Evolutionary conservation across 2,113 vertebrate species (phyloP).

Genomic region (Nesogale talazaci): DNA sequence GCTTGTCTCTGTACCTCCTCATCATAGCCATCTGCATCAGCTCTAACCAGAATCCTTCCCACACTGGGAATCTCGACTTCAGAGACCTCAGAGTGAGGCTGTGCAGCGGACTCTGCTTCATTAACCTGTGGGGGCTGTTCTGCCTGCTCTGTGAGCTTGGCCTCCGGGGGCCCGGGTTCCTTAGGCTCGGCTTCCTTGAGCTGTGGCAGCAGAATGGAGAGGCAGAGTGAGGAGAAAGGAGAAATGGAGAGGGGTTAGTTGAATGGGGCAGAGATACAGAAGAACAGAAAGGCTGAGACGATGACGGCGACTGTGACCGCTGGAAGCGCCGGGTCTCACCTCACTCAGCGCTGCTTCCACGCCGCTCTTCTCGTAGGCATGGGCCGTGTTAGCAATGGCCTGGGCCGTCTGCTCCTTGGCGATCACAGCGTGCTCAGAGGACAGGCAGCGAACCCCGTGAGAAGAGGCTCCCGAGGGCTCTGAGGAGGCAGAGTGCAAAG

Average conservation of each 20-base stretch:
- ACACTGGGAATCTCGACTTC: constrained; percentile 98
- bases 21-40: constrained; percentile 96
- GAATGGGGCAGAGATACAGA: constrained; percentile 34
- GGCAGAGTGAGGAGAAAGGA: constrained; percentile 64
- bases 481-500: constrained; percentile 32
- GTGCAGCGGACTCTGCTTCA: constrained; percentile 80
- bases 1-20: constrained; percentile 92
- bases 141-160: constrained; percentile 79
- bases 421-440: constrained; percentile 85
- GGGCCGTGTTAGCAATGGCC: constrained; percentile 85
- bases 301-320: neutral
- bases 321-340: constrained; percentile 76
- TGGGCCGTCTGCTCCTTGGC: constrained; percentile 87
- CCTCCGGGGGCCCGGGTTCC: constrained; percentile 77
- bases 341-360: constrained; percentile 82
- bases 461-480: constrained; percentile 25
- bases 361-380: constrained; percentile 79
- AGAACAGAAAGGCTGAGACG: neutral
- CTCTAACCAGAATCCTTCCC: constrained; percentile 95
- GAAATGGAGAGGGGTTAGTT: constrained; percentile 42
- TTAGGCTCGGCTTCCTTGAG: constrained; percentile 82
- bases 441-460: constrained; percentile 74
- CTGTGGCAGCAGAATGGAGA: constrained; percentile 78
- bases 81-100: constrained; percentile 89
- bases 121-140: constrained; percentile 74